Percentiles rank a stretch among this genome's conserved stretches.
These are phyloP conservation scores for Megalurothrips usitatus DNA, from an alignment of 2,888 invertebrate species.

Conservation along the genomic window DNA sequence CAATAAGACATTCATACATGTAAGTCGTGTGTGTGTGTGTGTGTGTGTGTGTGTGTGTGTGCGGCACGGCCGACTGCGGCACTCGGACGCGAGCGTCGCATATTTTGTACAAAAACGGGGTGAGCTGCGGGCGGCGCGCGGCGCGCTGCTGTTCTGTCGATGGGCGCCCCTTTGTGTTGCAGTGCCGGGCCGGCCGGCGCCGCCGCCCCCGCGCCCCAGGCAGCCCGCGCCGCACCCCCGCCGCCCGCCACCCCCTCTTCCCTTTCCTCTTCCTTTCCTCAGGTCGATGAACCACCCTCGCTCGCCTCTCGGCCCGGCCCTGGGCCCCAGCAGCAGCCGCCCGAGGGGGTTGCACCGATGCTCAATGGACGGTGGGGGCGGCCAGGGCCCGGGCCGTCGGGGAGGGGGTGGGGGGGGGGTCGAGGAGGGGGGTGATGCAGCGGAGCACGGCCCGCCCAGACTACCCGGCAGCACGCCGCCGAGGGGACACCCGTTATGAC, in stretches of 20 bases:
- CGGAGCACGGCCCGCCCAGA: neutral
- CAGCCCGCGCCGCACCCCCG: neutral
- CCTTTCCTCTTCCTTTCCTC: neutral
- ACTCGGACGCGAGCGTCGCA: too few relatives aligned
- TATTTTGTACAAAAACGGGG: too few relatives aligned
- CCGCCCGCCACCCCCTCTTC: neutral
- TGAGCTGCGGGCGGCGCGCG: too few relatives aligned
- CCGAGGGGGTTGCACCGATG: conserved; percentile 10
- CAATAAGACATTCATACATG: too few relatives aligned
- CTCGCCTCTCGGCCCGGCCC: neutral
- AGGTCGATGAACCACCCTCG: conserved; percentile 6
- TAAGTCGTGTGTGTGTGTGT: too few relatives aligned
- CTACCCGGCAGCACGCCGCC: too few relatives aligned
- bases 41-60: too few relatives aligned
- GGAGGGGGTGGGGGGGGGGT: too few relatives aligned
- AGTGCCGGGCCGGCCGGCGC: too few relatives aligned
- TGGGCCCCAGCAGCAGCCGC: neutral
- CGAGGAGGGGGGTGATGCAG: neutral
- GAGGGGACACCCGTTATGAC: too few relatives aligned
- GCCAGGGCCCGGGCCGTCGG: neutral
- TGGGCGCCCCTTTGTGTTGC: neutral
- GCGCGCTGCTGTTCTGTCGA: neutral
- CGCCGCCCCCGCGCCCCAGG: neutral
- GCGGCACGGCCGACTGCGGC: too few relatives aligned
- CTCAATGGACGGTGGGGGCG: conserved; percentile 1